Evolutionary conservation across 2,888 invertebrate genomes (phyloP), one percentile per base, ranked within the genome.

Genomic region (Drosophila aldrichi): DNA sequence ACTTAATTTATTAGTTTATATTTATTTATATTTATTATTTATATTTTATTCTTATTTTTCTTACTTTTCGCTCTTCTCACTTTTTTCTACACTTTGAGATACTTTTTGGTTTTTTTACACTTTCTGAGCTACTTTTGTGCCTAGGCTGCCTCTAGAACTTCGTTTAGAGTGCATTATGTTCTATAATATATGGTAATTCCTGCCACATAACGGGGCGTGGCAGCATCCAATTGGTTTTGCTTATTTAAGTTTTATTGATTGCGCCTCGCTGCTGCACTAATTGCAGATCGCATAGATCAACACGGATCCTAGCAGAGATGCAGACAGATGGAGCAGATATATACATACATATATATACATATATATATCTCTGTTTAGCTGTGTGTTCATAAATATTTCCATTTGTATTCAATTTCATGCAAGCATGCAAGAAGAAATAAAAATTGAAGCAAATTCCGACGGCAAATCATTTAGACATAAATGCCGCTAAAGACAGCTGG

Each of bases 231-330:
- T 70, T 62, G 73, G 79, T 44, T 80, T 80, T 75, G 78, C 81
- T 80, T 79, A 71, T 75, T 79, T 80, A 69, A 80, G 75, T 80
- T 80, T 80, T 80, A 79, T 79, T 79, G 79, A 79, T 79, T 69
- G 70, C 52, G 56, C 20, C 38, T 52, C 36, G 77, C 65, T 76
- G 36, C 70, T 79, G 79, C 74, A 70, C 79, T 77, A 79, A 78
- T 76, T 75, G 68, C 68, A 57, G 48, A 38, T 64, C 49, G 38
- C 40, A n/a, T 22, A 66, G 48, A 61, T 56, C 44, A 36, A 52
- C 44, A 61, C 40, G 60, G 51, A 34, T 66, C n/a, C n/a, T 25
- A 10, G 12, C 66, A 51, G 57, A 51, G 57, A 38, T 61, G 62
- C 18, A 20, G 63, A n/a, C 36, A 51, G 6, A n/a, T 9, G 34